Evolutionary conservation across 2,113 vertebrate species (phyloP).

Genomic region (Zootoca vivipara): DNA sequence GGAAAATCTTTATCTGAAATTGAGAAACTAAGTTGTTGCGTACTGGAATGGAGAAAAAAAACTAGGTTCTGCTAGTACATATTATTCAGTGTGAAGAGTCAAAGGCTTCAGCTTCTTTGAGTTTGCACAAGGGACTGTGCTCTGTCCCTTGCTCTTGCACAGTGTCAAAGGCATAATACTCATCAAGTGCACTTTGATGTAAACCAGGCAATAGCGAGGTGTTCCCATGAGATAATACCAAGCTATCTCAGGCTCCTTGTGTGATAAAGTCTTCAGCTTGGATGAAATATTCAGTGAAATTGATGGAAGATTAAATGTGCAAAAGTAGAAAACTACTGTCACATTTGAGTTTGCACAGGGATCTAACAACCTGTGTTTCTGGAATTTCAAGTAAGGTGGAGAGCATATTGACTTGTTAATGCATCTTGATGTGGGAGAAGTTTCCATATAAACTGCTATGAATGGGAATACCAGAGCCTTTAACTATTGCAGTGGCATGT

Average conservation of each 20-base stretch:
- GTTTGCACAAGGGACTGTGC: background rate
- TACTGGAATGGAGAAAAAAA: background rate
- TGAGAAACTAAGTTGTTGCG: background rate
- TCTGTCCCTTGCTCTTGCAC: background rate
- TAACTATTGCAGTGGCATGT: background rate
- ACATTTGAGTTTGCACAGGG: conserved; percentile 5
- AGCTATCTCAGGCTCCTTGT: background rate
- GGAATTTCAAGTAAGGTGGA: conserved; percentile 4
- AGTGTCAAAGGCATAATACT: conserved; percentile 16
- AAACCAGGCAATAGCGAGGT: background rate
- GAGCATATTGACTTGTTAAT: conserved; percentile 1
- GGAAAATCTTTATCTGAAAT: background rate
- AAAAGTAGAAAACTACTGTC: conserved; percentile 1
- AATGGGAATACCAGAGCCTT: background rate
- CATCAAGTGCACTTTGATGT: conserved; percentile 13
- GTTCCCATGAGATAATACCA: background rate
- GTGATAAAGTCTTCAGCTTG: conserved; percentile 9
- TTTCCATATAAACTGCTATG: background rate
- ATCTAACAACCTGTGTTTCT: conserved; percentile 5
- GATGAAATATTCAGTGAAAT: conserved; percentile 2
- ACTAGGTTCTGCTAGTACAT: background rate
- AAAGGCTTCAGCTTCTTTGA: background rate
- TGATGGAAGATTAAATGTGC: conserved; percentile 22
- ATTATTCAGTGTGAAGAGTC: background rate
- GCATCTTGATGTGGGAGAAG: background rate